Evolutionary conservation across 2,888 invertebrate species (phyloP).

Genomic region (Macrosiphum euphorbiae): DNA sequence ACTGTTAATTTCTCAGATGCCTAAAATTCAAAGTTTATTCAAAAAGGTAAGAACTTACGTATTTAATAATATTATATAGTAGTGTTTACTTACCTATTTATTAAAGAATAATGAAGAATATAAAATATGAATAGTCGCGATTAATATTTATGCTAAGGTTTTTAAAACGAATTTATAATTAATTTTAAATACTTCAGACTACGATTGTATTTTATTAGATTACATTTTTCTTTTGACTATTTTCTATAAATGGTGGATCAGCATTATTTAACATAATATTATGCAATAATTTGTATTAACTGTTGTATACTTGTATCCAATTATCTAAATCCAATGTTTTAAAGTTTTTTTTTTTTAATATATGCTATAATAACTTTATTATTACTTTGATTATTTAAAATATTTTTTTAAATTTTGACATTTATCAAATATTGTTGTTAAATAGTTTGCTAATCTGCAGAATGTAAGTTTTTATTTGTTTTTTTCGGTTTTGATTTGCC

Average conservation of each 20-base stretch:
- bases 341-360: neutral
- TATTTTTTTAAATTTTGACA: too few species aligned
- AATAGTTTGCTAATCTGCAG: too few species aligned
- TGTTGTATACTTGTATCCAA: neutral
- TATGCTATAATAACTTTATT: neutral
- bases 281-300: neutral
- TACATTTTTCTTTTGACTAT: neutral
- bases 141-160: too few species aligned
- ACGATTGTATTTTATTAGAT: neutral
- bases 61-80: too few species aligned
- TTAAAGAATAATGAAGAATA: too few species aligned
- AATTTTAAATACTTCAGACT: constrained; percentile 14
- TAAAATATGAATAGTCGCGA: too few species aligned
- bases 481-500: too few species aligned
- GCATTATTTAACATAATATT: neutral
- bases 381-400: neutral
- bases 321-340: neutral
- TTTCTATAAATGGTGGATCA: neutral
- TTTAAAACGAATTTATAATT: neutral
- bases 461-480: neutral
- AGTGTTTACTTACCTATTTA: too few species aligned
- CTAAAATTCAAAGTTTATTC: too few species aligned
- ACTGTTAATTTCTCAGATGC: too few species aligned
- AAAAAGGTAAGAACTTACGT: too few species aligned
- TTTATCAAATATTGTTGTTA: too few species aligned